Percentiles rank a stretch among this genome's conserved stretches.
These are phyloP conservation scores for Papilio helenus DNA, from an alignment of 1,140 invertebrate species.

Conservation along the genomic window DNA sequence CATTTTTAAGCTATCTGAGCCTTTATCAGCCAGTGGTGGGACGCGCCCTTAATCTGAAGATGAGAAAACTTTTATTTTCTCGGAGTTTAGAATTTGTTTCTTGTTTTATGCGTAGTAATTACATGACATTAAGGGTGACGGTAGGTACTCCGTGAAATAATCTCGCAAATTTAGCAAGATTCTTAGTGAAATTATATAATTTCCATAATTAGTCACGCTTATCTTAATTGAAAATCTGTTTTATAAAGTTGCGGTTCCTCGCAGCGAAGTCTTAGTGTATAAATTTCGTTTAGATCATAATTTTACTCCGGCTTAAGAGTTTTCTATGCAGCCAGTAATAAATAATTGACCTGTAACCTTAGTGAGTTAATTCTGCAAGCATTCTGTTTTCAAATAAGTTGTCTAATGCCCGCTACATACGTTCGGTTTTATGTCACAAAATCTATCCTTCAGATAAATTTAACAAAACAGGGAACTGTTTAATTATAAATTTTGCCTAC, in stretches of 20 bases:
- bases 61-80: background rate
- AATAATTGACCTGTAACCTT: background rate
- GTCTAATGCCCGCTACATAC: too few species aligned
- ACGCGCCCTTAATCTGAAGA: too few species aligned
- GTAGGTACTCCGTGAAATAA: background rate
- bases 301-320: background rate
- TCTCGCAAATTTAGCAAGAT: conserved; percentile 30
- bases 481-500: too few species aligned
- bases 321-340: background rate
- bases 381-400: too few species aligned
- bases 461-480: too few species aligned
- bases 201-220: conserved; percentile 39
- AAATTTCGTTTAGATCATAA: conserved; percentile 32
- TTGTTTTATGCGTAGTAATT: conserved; percentile 23
- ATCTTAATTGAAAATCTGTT: conserved; percentile 40
- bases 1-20: too few species aligned
- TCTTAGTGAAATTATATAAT: conserved; percentile 38
- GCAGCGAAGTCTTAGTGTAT: background rate
- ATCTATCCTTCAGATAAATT: too few species aligned
- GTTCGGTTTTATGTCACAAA: too few species aligned
- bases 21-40: too few species aligned
- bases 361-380: background rate
- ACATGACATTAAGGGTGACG: conserved; percentile 10
- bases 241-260: conserved; percentile 29
- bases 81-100: background rate